Evolutionary conservation across 2,888 invertebrate genomes (phyloP).

Genomic region (Drosophila kuntzei): DNA sequence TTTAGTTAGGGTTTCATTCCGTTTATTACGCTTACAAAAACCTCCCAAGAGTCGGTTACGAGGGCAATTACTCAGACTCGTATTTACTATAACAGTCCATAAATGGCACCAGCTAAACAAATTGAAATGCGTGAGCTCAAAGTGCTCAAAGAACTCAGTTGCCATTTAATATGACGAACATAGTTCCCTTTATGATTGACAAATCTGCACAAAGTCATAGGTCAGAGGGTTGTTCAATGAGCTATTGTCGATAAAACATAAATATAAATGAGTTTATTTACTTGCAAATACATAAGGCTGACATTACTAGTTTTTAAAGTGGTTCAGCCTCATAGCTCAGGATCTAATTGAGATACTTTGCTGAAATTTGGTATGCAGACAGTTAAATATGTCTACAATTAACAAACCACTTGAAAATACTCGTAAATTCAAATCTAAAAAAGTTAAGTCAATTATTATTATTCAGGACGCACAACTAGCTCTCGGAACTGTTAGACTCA

Average conservation of each 20-base stretch:
- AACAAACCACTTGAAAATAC: not conserved
- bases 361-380: not conserved
- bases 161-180: constrained; percentile 6
- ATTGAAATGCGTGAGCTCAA: constrained; percentile 29
- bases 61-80: constrained; percentile 49
- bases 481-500: not conserved
- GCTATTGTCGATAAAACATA: too few relatives aligned
- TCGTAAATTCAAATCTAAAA: too few relatives aligned
- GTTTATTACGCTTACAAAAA: constrained; percentile 31
- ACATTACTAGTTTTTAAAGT: not conserved
- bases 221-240: constrained; percentile 30
- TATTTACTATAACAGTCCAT: constrained; percentile 28
- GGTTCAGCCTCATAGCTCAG: constrained; percentile 4
- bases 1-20: constrained; percentile 36
- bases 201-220: constrained; percentile 32
- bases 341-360: not conserved
- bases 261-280: not conserved
- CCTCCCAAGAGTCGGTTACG: constrained; percentile 25
- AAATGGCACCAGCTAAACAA: constrained; percentile 24
- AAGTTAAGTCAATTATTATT: too few relatives aligned
- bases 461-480: too few relatives aligned
- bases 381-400: not conserved
- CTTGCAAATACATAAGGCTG: too few relatives aligned
- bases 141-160: not conserved
- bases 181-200: constrained; percentile 25